These are phyloP conservation scores for Drosophila biarmipes DNA, from an alignment of 1,140 invertebrate species.

Conservation along the genomic window DNA sequence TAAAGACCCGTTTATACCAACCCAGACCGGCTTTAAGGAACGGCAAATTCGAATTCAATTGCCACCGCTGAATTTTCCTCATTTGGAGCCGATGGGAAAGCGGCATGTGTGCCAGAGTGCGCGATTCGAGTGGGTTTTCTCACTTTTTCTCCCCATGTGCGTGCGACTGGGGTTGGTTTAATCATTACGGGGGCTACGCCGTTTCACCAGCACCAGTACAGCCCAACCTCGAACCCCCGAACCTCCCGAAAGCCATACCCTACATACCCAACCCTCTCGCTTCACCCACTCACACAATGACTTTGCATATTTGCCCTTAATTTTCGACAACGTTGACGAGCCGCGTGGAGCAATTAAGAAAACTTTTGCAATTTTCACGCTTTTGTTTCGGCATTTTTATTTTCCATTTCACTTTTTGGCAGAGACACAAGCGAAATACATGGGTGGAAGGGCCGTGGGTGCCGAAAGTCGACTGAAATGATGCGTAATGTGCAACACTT, in stretches of 20 bases:
- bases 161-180: constrained; percentile 48
- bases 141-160: neutral
- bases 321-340: constrained; percentile 64
- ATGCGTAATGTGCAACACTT: constrained; percentile 78
- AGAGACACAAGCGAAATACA: constrained; percentile 13
- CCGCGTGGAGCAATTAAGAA: constrained; percentile 72
- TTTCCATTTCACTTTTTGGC: constrained; percentile 7
- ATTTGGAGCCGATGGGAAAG: constrained; percentile 42
- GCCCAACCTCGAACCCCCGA: neutral
- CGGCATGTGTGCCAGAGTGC: constrained; percentile 37
- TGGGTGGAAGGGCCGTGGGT: constrained; percentile 5
- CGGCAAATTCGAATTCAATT: constrained; percentile 50
- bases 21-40: constrained; percentile 23
- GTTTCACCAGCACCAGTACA: neutral
- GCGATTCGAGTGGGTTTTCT: constrained; percentile 10
- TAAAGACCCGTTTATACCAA: constrained; percentile 8
- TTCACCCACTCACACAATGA: constrained; percentile 54
- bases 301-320: constrained; percentile 80
- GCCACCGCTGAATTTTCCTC: constrained; percentile 51
- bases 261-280: constrained; percentile 6
- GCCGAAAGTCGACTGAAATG: constrained; percentile 51
- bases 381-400: constrained; percentile 63
- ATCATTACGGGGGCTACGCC: constrained; percentile 59
- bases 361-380: constrained; percentile 81
- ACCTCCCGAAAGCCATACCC: neutral